These are phyloP conservation scores for Arizona elegans DNA, from an alignment of 2,113 vertebrate genomes.

Conservation along the genomic window DNA sequence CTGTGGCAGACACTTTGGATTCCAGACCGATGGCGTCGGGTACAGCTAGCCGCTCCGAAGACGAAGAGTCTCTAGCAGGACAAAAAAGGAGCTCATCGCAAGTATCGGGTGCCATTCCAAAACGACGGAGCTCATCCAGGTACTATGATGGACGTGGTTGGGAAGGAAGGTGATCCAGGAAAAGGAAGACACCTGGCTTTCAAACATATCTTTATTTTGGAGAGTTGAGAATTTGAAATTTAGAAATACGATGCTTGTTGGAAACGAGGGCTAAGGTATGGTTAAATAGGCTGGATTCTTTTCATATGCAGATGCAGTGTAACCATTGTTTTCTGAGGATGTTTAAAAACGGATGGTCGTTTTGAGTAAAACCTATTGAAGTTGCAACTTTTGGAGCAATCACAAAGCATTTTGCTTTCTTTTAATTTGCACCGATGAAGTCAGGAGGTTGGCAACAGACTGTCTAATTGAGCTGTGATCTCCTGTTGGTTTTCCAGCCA, in stretches of 20 bases:
- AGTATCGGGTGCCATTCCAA: conserved; percentile 83
- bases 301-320: not conserved
- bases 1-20: conserved; percentile 60
- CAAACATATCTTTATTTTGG: not conserved
- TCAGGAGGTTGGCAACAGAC: not conserved
- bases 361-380: not conserved
- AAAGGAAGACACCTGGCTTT: not conserved
- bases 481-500: not conserved
- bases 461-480: not conserved
- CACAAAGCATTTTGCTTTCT: not conserved
- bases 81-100: conserved; percentile 83
- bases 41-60: conserved; percentile 86
- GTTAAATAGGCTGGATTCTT: not conserved
- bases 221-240: not conserved
- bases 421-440: not conserved
- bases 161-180: not conserved
- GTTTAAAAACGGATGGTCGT: not conserved
- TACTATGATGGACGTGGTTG: conserved; percentile 42
- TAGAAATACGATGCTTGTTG: not conserved
- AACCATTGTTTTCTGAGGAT: not conserved
- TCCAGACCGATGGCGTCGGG: conserved; percentile 76
- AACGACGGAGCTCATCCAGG: conserved; percentile 94
- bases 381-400: not conserved
- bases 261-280: not conserved
- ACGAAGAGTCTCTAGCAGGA: conserved; percentile 82